Base-by-base conservation (phyloP, 2,113 vertebrate genomes). In the Albula goreensis region DNA sequence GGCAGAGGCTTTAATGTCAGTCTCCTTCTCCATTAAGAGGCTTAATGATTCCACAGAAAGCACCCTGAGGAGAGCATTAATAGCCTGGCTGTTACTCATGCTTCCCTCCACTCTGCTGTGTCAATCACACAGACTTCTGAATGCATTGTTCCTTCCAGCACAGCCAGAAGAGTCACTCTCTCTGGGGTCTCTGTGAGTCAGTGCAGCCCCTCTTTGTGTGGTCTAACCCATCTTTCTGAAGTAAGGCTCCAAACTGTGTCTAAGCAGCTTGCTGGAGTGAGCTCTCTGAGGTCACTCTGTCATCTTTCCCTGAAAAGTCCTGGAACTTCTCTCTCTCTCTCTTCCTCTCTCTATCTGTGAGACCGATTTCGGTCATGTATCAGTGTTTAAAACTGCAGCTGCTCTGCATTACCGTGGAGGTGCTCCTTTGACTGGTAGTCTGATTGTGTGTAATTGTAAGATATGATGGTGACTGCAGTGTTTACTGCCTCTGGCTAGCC, bases 21-120 rank as follows among this genome's bases (percentile, higher is more conserved):
- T 91, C 92, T 94, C 92, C 88, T 89, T 94, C 92, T 94, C 92
- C 94, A 95, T 94, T 94, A 94, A 94, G 70, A 90, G 91, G 89
- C 92, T 94, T 95, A 94, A 95, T 94, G 92, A 90, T 91, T 94
- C 91, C 70, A 82, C 90, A 93, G 92, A 94, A 93, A 88, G 89
- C 90, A 90, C 89, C 93, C 92, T 88, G 87, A 91, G 93, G 90
- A 93, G 91, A 89, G 87, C 94, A 94, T 95, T 94, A 95, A 95
- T 94, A 93, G 93, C 90, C 87, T 88, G 85, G 88, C 92, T 91
- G 88, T 94, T 94, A 93, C 92, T 93, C 90, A 89, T 93, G 94
- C 93, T 93, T 93, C 56, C 10, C 84, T 56, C 15, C 74, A 80
- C 17, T n/a, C 3, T 41, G 50, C 66, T 51, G 88, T 93, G 92